Evolutionary conservation across 2,888 invertebrate genomes (phyloP), one percentile per base, ranked within the genome.

Genomic region (Pediacus dermestoides): DNA sequence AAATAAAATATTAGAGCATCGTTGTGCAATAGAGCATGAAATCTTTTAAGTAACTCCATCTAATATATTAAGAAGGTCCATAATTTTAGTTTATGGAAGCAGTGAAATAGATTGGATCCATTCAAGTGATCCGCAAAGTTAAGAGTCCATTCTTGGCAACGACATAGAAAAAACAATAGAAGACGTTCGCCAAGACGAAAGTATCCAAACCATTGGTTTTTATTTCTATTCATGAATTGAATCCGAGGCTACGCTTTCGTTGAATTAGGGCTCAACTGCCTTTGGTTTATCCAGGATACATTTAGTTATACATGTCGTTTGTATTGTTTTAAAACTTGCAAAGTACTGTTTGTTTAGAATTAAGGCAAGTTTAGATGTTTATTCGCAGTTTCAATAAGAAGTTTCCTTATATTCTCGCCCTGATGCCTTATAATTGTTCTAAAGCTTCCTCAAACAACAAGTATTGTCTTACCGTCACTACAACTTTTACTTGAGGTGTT

Each of bases 181-280:
- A 50, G 52, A 47, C 50, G 44, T 48, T 47, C 44, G 52, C 55
- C 53, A 53, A 57, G 53, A 55, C 52, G 59, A 57, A 61, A 58
- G 54, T 61, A 63, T 64, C 55, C 66, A 54, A 64, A 56, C 63
- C 66, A 64, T 66, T 66, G 64, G 61, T 55, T 66, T 66, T 66
- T 65, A 66, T 65, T 64, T 59, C 60, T 58, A 60, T 62, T 63
- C 64, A 63, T 60, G 64, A 63, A 64, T 63, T 59, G 61, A 58
- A 64, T 64, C 58, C 35, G 52, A 57, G 47, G 46, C 53, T 51
- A 40, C 44, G 48, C 52, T 23, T 23, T 42, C 48, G 45, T 37
- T 42, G 50, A 53, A 57, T 57, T 50, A 46, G 52, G 48, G 34
- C 39, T 37, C 45, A 34, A 32, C 34, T 41, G 33, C 37, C 31